phyloP scores from a whole-genome alignment of 2,888 invertebrate species.

The Caenorhabditis plicata region DNA sequence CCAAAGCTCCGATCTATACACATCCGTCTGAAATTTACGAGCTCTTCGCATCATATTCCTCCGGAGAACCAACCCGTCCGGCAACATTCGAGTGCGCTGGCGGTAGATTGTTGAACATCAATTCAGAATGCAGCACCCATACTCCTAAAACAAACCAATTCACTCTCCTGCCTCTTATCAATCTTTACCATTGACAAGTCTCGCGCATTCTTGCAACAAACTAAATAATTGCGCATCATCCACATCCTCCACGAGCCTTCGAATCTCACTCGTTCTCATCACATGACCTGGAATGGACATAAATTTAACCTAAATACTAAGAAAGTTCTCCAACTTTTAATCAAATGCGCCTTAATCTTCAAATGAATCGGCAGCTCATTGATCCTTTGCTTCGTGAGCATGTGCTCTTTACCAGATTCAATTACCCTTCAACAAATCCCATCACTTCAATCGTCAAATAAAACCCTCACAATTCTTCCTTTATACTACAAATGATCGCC shows the following conservation, averaged over 20 bases:
- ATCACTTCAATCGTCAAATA: neutral
- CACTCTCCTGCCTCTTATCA: too few species aligned
- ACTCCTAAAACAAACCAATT: slow-evolving; percentile 16
- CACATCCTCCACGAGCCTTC: slow-evolving; percentile 4
- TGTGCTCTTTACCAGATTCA: slow-evolving; percentile 31
- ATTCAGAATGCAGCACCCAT: slow-evolving; percentile 41
- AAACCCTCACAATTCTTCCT: slow-evolving; percentile 21
- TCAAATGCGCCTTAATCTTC: slow-evolving; percentile 34
- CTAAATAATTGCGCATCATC: too few species aligned
- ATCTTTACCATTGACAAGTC: slow-evolving; percentile 25
- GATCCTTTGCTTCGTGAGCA: slow-evolving; percentile 34
- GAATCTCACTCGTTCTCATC: slow-evolving; percentile 24
- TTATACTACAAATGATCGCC: slow-evolving; percentile 35
- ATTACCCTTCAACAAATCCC: slow-evolving; percentile 15
- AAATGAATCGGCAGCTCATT: slow-evolving; percentile 25
- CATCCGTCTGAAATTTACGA: slow-evolving; percentile 26
- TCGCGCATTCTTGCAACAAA: slow-evolving; percentile 24
- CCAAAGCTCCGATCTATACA: slow-evolving; percentile 35
- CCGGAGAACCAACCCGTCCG: slow-evolving; percentile 24
- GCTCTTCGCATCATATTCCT: neutral
- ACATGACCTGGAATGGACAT: slow-evolving; percentile 35
- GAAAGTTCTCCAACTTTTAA: slow-evolving; percentile 35
- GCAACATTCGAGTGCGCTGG: slow-evolving; percentile 39
- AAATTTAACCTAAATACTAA: too few species aligned
- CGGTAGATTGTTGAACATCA: slow-evolving; percentile 34